These are phyloP conservation scores for Theretra japonica DNA, from an alignment of 2,888 invertebrate genomes.

Conservation along the genomic window DNA sequence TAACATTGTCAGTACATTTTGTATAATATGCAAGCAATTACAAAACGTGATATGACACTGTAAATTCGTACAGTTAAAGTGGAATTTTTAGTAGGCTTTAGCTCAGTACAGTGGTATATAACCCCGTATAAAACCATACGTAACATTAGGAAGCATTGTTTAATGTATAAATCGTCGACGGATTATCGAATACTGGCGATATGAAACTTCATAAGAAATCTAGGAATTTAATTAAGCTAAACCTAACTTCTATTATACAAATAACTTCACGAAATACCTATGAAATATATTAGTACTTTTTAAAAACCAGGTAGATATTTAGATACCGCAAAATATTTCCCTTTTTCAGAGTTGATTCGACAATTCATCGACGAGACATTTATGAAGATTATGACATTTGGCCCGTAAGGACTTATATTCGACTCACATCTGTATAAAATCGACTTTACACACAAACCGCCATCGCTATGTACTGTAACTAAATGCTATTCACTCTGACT, in stretches of 20 bases:
- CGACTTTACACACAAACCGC: background rate
- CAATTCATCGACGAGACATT: background rate
- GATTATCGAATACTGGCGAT: background rate
- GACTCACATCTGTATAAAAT: slow-evolving; percentile 10
- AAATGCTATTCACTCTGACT: background rate
- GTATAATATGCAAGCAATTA: slow-evolving; percentile 58
- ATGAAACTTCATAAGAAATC: background rate
- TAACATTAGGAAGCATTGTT: slow-evolving; percentile 23
- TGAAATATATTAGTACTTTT: background rate
- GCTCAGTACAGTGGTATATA: slow-evolving; percentile 36
- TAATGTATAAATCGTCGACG: background rate
- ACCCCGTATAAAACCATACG: slow-evolving; percentile 15
- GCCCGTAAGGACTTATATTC: slow-evolving; percentile 13
- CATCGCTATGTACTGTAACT: slow-evolving; percentile 2
- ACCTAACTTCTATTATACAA: background rate
- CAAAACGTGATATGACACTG: slow-evolving; percentile 73
- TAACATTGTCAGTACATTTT: slow-evolving; percentile 22
- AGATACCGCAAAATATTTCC: background rate
- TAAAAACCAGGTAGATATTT: background rate
- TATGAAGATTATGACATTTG: slow-evolving; percentile 17
- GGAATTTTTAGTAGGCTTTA: slow-evolving; percentile 45
- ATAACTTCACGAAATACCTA: background rate
- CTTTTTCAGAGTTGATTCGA: background rate
- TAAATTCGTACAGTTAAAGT: slow-evolving; percentile 66
- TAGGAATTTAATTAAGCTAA: background rate